Evolutionary conservation across 2,888 invertebrate genomes (phyloP), one percentile per base, ranked within the genome.

Genomic region (Anthophora plumipes): DNA sequence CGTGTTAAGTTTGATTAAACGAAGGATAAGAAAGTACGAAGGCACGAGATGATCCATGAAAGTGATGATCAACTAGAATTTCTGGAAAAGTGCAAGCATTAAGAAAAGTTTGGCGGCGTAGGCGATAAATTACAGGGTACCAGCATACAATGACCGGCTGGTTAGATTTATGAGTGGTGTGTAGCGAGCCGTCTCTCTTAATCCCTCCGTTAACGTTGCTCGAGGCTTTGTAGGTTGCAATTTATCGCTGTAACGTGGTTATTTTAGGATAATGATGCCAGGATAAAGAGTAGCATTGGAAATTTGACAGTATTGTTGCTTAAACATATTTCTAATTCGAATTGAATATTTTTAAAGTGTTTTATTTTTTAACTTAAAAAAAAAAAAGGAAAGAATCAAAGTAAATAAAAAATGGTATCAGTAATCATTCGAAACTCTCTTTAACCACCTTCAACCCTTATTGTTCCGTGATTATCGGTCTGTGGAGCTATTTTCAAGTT

Each of bases 111-210:
- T 67, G 54, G 22, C 43, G 25, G 14, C 3, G n/a, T 8, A 3
- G 9, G 5, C 43, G 41, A 67, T 67, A 67, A 67, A 67, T 43
- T 67, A 20, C 41, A 14, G 39, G n/a, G 52, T 17, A 17, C 6
- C 25, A 52, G 41, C n/a, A 14, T 14, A 43, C 54, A 43, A 55
- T 43, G 67, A 55, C 43, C 9, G n/a, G 41, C n/a, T 9, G 25
- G 4, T 11, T 12, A 67, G 43, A 67, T 67, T 55, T 55, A 67
- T 67, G 52, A 52, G 25, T 20, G 41, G 43, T 43, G 41, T 67
- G 12, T n/a, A 41, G 7, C 67, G 3, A n/a, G 31, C n/a, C 54
- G 54, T 67, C 41, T 43, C 25, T 43, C 41, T 67, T 55, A 67
- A 55, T 43, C 55, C 14, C 66, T 25, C 14, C 41, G 41, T 55